Evolutionary conservation across 2,797 vertebrate genomes (phyloP), one percentile per base, ranked within the genome.

Genomic region (Dipus sagitta): DNA sequence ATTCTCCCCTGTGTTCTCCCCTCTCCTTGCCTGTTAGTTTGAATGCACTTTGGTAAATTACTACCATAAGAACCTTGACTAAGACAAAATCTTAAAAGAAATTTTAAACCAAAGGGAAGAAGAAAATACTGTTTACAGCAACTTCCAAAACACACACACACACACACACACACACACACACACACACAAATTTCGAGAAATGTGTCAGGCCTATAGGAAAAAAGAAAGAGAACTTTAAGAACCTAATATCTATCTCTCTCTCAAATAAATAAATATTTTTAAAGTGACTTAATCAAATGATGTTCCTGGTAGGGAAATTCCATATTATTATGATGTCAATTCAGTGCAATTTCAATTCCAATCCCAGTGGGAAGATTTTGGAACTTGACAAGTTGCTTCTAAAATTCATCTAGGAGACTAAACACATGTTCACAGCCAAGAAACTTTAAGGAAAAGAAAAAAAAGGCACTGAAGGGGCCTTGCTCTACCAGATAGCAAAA

Each of bases 371-470:
- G 60, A 85, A 95, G 81, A 38, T 91, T 94, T 94, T 93, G 65
- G 71, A 86, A 83, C 38, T 77, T 70, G 20, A 87, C 38, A 58
- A 94, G 64, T 95, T 96, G 86, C 94, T 89, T 95, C 70, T 92
- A 60, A 95, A 96, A 86, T 88, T 80, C 13, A 65, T 86, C 83
- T 84, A 75, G 64, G 90, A 97, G 92, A 94, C 96, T 96, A 92
- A 95, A 96, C 86, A 88, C 14, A 30, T 2, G 38, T 94, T 10
- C 64, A 77, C 20, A 67, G 83, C 80, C 94, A 92, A 95, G 65
- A 93, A 89, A 58, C 42, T 71, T 14, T 62, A 26, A 60, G 75
- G 32, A 20, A 75, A 10, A 26, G 23, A 32, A 68, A 72, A 75
- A 78, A 87, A 72, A 82, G 24, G 20, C 38, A 42, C n/a, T 60